Conservation (phyloP, 1,140 invertebrate genomes). For the Ericerus pela region DNA sequence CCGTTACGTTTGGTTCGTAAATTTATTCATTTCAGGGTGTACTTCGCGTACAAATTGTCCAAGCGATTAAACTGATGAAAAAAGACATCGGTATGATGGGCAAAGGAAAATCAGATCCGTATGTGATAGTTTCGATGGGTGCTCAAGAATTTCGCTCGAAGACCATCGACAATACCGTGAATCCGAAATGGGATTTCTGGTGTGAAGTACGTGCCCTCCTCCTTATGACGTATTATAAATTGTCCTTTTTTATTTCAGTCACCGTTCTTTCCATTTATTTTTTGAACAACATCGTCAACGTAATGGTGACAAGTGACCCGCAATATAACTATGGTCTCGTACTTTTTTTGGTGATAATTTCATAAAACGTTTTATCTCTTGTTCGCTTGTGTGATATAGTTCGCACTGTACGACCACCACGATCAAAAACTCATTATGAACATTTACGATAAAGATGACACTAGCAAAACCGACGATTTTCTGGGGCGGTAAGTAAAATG, state of each 20-base stretch:
- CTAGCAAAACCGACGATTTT: constrained; percentile 15
- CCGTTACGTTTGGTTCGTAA: background rate
- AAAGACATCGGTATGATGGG: constrained; percentile 79
- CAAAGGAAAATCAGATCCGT: constrained; percentile 92
- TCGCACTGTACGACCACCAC: constrained; percentile 11
- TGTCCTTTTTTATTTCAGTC: constrained; percentile 16
- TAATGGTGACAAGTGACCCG: no score
- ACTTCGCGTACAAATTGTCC: constrained; percentile 69
- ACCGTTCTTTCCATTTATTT: no score
- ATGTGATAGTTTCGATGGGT: constrained; percentile 72
- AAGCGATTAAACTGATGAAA: constrained; percentile 86
- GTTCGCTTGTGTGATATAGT: constrained; percentile 12
- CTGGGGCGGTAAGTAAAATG: constrained; percentile 14
- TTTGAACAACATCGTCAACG: no score
- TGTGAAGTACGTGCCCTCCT: constrained; percentile 76
- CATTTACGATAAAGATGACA: constrained; percentile 16
- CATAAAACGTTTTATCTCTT: background rate
- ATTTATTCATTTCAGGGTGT: constrained; percentile 44
- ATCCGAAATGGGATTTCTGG: constrained; percentile 88
- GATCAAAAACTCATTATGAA: constrained; percentile 11
- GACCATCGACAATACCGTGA: constrained; percentile 78
- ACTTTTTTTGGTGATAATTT: background rate
- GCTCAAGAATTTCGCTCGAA: constrained; percentile 75
- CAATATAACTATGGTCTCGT: background rate
- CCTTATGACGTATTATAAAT: no score